phyloP scores from a whole-genome alignment of 1,140 invertebrate genomes.

The Mactra quadrangularis region DNA sequence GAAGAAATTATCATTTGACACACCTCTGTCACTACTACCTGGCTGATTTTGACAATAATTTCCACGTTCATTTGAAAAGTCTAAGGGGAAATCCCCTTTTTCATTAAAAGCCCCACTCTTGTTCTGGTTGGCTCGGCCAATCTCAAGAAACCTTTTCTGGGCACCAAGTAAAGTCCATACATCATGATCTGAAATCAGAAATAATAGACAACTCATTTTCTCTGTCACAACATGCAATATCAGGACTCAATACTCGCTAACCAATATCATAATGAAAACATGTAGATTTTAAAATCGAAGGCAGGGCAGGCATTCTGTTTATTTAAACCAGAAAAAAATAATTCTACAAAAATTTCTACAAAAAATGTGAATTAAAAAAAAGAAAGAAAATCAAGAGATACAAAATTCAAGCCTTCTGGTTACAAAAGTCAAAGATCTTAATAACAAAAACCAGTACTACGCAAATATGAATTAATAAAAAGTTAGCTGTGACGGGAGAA shows the following conservation, averaged over 20 bases:
- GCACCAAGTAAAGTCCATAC: conserved; percentile 56
- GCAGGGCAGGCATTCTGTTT: too few relatives aligned
- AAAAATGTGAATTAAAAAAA: too few relatives aligned
- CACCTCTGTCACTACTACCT: conserved; percentile 17
- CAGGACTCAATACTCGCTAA: too few relatives aligned
- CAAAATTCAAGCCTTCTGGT: too few relatives aligned
- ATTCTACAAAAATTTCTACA: too few relatives aligned
- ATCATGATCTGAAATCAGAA: conserved; percentile 60
- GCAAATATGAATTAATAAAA: too few relatives aligned
- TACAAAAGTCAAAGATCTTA: too few relatives aligned
- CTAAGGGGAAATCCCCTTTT: conserved; percentile 53
- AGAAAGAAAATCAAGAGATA: too few relatives aligned
- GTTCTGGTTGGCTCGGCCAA: conserved; percentile 34
- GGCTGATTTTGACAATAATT: conserved; percentile 46
- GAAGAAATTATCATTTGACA: conserved; percentile 41
- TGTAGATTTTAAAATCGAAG: too few relatives aligned
- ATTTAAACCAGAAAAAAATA: too few relatives aligned
- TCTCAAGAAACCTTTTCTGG: conserved; percentile 56
- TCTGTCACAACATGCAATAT: not conserved
- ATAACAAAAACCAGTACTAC: too few relatives aligned
- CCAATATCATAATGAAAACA: too few relatives aligned
- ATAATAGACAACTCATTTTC: conserved; percentile 30
- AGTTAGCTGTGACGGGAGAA: conserved; percentile 15
- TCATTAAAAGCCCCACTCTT: conserved; percentile 37
- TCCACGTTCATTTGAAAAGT: conserved; percentile 55